Evolutionary conservation across 2,888 invertebrate genomes (phyloP), one percentile per base, ranked within the genome.

Genomic region (Ametastegia equiseti): DNA sequence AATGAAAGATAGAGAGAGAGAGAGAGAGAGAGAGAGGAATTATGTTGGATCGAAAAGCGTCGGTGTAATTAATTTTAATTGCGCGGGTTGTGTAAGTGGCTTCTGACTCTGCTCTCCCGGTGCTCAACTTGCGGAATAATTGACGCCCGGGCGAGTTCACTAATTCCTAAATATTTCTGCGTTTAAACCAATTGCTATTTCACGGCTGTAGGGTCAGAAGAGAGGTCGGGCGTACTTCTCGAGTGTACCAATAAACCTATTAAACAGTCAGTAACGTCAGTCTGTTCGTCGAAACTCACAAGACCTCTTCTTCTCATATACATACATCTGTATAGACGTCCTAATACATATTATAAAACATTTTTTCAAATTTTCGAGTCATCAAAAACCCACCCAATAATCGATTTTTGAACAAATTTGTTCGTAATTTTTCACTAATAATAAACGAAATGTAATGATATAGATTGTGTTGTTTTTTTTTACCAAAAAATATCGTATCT

Each of bases 1-100:
- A n/a, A n/a, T n/a, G n/a, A n/a, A n/a, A n/a, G n/a, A n/a, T n/a
- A n/a, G n/a, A n/a, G n/a, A n/a, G n/a, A n/a, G n/a, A n/a, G n/a
- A n/a, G n/a, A n/a, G n/a, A n/a, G n/a, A n/a, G 13, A 1, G 30
- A 60, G 13, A 30, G 30, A 30, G 11, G 11, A n/a, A 30, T 60
- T 30, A 30, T 23, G 15, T 60, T 11, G 27, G 15, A 60, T 60
- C 60, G 30, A 60, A 60, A 60, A 30, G 60, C 60, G 60, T 60
- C 60, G 60, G 30, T 60, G 30, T 67, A 67, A 67, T 67, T 67
- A 67, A 67, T 67, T 67, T 67, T 67, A 67, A 67, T 67, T 67
- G 54, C 30, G 15, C 67, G 67, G 39, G 36, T 36, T 67, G 67
- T 60, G 30, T 60, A 60, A 60, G 60, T 60, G 60, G 30, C 30